phyloP scores from a whole-genome alignment of 2,797 vertebrate species.

The Melanotaenia nigrans region DNA sequence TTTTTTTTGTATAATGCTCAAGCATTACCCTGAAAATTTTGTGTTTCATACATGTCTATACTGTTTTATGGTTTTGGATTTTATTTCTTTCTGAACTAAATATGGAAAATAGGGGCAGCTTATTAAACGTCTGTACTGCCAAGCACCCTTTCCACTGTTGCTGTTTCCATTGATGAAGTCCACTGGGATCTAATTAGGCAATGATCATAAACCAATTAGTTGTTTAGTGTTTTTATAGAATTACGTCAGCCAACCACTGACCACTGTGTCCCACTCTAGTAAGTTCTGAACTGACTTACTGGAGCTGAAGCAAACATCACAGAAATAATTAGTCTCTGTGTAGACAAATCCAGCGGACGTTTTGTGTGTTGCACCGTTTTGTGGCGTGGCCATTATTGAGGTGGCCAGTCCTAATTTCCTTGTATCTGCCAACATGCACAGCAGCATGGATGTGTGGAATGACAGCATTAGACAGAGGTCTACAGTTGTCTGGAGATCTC shows the following conservation, averaged over 20 bases:
- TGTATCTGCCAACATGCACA: too few species aligned
- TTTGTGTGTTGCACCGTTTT: too few species aligned
- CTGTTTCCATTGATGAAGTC: slow-evolving; percentile 51
- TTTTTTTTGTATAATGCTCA: slow-evolving; percentile 22
- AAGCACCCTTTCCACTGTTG: slow-evolving; percentile 50
- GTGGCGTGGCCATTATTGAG: too few species aligned
- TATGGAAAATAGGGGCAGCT: slow-evolving; percentile 41
- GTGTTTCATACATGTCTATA: slow-evolving; percentile 12
- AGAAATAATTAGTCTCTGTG: slow-evolving; percentile 50
- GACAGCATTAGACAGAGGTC: too few species aligned
- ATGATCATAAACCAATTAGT: slow-evolving; percentile 74
- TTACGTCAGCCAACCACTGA: slow-evolving; percentile 58
- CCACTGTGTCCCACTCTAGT: slow-evolving; percentile 45
- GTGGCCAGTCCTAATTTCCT: too few species aligned
- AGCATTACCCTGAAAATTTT: slow-evolving; percentile 22
- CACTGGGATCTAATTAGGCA: slow-evolving; percentile 65
- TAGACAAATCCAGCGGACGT: too few species aligned
- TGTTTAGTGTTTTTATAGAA: slow-evolving; percentile 42
- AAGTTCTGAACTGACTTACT: slow-evolving; percentile 56
- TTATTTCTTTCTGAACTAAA: slow-evolving; percentile 40
- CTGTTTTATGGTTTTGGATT: slow-evolving; percentile 18
- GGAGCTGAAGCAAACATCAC: slow-evolving; percentile 51
- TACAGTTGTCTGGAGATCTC: too few species aligned
- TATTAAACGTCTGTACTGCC: slow-evolving; percentile 56
- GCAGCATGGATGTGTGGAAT: too few species aligned